A percentile compares a stretch with the other conserved stretches of the same genome.
Conservation (phyloP, 92 coral and sea anemone genomes). For the Palythoa grandiflora region DNA sequence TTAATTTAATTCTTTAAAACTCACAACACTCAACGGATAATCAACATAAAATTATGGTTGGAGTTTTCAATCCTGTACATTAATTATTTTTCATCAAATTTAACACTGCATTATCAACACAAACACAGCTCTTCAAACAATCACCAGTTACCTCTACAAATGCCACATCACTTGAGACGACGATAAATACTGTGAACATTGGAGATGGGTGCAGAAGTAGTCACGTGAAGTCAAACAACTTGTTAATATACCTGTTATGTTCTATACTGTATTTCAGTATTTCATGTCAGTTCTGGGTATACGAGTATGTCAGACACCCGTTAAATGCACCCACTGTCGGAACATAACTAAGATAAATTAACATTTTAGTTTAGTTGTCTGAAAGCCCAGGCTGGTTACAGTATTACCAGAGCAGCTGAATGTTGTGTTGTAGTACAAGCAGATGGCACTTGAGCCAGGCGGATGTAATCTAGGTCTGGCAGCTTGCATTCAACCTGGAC, state of each 20-base stretch:
- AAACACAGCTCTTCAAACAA: neutral
- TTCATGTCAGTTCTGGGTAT: neutral
- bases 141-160: slow-evolving; percentile 7
- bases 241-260: slow-evolving; percentile 4
- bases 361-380: neutral
- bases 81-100: too few relatives aligned
- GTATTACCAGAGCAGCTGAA: slow-evolving; percentile 20
- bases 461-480: slow-evolving; percentile 1
- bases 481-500: slow-evolving; percentile 45
- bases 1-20: too few relatives aligned
- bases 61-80: too few relatives aligned
- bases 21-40: too few relatives aligned
- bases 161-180: neutral
- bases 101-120: too few relatives aligned
- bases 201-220: neutral
- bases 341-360: slow-evolving; percentile 39
- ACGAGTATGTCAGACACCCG: neutral
- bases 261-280: neutral
- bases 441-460: slow-evolving; percentile 15
- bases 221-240: neutral
- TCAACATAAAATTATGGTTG: too few relatives aligned
- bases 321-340: neutral
- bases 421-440: neutral
- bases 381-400: neutral
- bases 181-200: neutral